Evolutionary conservation across 2,113 vertebrate genomes (phyloP).

Genomic region (Xiphophorus couchianus): DNA sequence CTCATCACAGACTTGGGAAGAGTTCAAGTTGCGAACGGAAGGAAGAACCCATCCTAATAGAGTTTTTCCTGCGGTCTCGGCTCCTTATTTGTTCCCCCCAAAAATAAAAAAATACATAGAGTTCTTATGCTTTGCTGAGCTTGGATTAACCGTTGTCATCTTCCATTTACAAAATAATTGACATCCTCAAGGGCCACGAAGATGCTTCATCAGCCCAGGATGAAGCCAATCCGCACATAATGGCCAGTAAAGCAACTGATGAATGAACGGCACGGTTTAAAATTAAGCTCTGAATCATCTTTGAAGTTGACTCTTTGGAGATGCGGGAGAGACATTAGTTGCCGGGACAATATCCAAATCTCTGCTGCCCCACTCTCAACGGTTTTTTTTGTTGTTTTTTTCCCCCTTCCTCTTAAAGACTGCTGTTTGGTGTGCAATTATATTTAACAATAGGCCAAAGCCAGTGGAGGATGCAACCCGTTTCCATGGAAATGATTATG

Average conservation of each 20-base stretch:
- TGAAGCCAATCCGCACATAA: slow-evolving; percentile 51
- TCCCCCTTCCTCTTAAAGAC: slow-evolving; percentile 39
- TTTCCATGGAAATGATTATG: slow-evolving; percentile 85
- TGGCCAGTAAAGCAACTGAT: slow-evolving; percentile 48
- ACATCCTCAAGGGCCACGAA: slow-evolving; percentile 14
- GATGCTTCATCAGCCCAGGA: slow-evolving; percentile 41
- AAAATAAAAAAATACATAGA: neutral
- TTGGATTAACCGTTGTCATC: slow-evolving; percentile 18
- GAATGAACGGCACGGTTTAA: slow-evolving; percentile 44
- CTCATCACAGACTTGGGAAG: neutral
- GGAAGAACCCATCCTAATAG: slow-evolving; percentile 12
- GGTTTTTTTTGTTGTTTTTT: neutral
- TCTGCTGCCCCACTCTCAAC: slow-evolving; percentile 25
- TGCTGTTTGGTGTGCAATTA: slow-evolving; percentile 68
- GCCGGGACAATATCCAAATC: slow-evolving; percentile 51
- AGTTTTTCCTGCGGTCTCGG: neutral
- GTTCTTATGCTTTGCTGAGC: slow-evolving; percentile 30
- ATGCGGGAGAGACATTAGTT: slow-evolving; percentile 43
- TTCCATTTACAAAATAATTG: slow-evolving; percentile 42
- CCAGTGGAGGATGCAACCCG: slow-evolving; percentile 77
- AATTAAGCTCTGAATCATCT: slow-evolving; percentile 49
- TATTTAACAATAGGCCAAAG: slow-evolving; percentile 77
- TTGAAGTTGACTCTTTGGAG: slow-evolving; percentile 53
- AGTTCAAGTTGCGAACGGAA: neutral
- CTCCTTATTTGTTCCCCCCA: neutral